Conservation (phyloP, 2,797 vertebrate genomes). For the Chelidonichthys spinosus region DNA sequence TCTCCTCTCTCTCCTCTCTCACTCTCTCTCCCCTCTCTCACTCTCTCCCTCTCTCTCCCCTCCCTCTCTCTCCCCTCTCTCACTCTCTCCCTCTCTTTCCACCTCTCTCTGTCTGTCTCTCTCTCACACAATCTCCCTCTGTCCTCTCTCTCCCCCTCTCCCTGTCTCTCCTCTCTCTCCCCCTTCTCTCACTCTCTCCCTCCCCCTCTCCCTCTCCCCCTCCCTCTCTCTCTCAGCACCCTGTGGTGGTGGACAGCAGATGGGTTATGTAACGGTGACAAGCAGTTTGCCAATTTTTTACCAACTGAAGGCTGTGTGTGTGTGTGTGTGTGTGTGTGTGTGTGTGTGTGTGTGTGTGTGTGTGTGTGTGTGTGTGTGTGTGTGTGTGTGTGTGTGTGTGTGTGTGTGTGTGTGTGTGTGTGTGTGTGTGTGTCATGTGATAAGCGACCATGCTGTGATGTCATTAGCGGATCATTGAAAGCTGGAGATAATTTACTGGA, state of each 20-base stretch:
- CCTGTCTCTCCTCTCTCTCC: too few species aligned
- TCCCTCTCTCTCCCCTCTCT: too few species aligned
- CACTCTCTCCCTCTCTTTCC: too few species aligned
- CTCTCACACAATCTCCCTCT: too few species aligned
- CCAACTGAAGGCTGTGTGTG: conserved; percentile 12
- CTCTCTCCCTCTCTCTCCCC: too few species aligned
- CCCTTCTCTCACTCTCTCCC: too few species aligned
- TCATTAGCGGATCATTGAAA: conserved; percentile 12
- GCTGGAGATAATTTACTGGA: neutral
- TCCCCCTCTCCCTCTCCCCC: too few species aligned
- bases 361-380: conserved; percentile 16
- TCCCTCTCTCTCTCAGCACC: conserved; percentile 5
- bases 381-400: conserved; percentile 16
- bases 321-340: conserved; percentile 15
- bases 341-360: conserved; percentile 17
- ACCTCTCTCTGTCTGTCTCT: too few species aligned
- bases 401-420: conserved; percentile 1
- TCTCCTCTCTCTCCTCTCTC: too few species aligned
- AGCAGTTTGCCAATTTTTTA: conserved; percentile 49
- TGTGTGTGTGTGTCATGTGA: conserved; percentile 44
- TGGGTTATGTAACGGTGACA: conserved; percentile 70
- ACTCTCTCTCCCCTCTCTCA: too few species aligned
- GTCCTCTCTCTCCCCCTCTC: too few species aligned
- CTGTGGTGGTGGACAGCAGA: conserved; percentile 59
- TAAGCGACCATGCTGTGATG: conserved; percentile 44